These are phyloP conservation scores for Tupaia chinensis DNA, from an alignment of 2,113 vertebrate species.

Conservation along the genomic window DNA sequence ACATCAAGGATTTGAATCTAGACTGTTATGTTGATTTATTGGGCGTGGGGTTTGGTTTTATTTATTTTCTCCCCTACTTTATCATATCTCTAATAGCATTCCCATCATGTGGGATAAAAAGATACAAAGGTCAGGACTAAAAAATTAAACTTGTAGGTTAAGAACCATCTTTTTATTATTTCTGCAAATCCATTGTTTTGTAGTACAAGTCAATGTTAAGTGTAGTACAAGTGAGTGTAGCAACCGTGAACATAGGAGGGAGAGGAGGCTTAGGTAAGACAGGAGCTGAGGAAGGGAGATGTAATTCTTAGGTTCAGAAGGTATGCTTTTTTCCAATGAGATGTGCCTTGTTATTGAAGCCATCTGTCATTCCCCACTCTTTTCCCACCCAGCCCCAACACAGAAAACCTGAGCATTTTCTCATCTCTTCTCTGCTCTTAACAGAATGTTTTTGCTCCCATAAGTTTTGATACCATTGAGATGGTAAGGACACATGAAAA, in stretches of 20 bases:
- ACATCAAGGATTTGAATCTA: neutral
- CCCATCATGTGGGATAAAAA: slow-evolving; percentile 1
- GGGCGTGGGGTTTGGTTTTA: too few species aligned
- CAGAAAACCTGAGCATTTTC: slow-evolving; percentile 78
- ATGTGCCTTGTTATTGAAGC: slow-evolving; percentile 76
- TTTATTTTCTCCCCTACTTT: neutral
- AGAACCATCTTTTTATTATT: neutral
- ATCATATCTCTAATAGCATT: neutral
- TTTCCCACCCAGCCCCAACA: slow-evolving; percentile 46
- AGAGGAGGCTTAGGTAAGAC: slow-evolving; percentile 3
- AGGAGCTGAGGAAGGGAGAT: slow-evolving; percentile 49
- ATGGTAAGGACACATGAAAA: slow-evolving; percentile 74
- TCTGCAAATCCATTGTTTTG: neutral
- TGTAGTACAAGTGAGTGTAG: neutral
- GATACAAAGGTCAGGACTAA: neutral
- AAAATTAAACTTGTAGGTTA: neutral
- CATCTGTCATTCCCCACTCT: slow-evolving; percentile 79
- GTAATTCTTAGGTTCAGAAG: slow-evolving; percentile 57
- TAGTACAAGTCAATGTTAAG: neutral
- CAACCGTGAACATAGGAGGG: neutral
- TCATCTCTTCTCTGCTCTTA: slow-evolving; percentile 79
- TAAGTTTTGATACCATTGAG: slow-evolving; percentile 83
- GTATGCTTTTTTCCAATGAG: slow-evolving; percentile 65
- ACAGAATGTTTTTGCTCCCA: slow-evolving; percentile 80
- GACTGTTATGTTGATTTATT: neutral